These are phyloP conservation scores for Chionomys nivalis DNA, from an alignment of 2,113 vertebrate species.

Conservation along the genomic window DNA sequence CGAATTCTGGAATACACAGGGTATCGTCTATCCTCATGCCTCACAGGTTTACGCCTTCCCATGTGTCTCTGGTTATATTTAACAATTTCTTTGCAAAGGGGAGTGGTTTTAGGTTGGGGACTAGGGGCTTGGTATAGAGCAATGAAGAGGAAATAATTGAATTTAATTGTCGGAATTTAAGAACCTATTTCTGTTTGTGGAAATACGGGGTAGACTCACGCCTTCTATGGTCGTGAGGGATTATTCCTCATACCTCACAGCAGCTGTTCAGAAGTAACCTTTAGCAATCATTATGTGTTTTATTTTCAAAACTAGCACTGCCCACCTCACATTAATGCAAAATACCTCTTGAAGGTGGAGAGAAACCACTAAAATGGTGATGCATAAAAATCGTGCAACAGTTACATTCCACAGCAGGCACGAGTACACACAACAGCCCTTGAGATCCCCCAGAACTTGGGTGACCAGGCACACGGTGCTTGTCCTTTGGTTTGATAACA, in stretches of 20 bases:
- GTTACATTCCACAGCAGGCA: neutral
- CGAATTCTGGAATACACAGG: conserved; percentile 11
- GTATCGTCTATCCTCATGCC: conserved; percentile 17
- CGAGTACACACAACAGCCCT: neutral
- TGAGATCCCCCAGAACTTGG: neutral
- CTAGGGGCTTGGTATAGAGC: neutral
- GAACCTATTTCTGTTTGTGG: conserved; percentile 56
- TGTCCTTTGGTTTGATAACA: neutral
- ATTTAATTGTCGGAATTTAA: conserved; percentile 55
- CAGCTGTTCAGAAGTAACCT: conserved; percentile 71
- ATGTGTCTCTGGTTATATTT: conserved; percentile 39
- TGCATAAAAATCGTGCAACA: neutral
- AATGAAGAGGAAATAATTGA: conserved; percentile 68
- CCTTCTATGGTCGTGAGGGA: conserved; percentile 13
- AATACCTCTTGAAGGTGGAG: conserved; percentile 49
- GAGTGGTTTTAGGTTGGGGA: conserved; percentile 6
- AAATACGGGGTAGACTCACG: neutral
- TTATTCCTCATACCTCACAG: conserved; percentile 57
- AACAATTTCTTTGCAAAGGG: conserved; percentile 45
- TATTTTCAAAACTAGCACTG: conserved; percentile 68
- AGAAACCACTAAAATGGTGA: conserved; percentile 39
- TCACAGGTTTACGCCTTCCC: conserved; percentile 34
- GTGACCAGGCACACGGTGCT: neutral
- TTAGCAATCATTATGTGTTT: conserved; percentile 65
- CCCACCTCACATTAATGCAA: conserved; percentile 28